A percentile compares a stretch with the other conserved stretches of the same genome.
phyloP scores from a whole-genome alignment of 2,888 invertebrate genomes.

The Diarsia rubi region DNA sequence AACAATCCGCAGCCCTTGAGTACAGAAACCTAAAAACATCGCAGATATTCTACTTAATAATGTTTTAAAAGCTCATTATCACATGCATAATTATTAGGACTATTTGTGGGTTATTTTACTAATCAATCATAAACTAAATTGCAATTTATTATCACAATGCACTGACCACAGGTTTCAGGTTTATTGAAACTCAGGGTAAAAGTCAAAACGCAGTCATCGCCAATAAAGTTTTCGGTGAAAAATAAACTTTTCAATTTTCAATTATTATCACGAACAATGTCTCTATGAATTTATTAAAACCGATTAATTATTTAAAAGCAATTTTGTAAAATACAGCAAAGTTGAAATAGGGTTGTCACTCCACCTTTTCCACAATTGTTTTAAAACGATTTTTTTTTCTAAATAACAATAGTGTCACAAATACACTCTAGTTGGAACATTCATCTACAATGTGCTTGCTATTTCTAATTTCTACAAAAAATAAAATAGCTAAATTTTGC shows the following conservation, averaged over 20 bases:
- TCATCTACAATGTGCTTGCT: conserved; percentile 36
- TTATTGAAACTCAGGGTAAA: background rate
- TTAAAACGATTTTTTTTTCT: background rate
- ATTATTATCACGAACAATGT: conserved; percentile 2
- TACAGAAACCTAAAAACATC: background rate
- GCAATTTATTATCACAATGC: background rate
- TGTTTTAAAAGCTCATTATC: background rate
- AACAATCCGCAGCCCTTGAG: background rate
- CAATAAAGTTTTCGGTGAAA: background rate
- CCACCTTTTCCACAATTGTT: background rate
- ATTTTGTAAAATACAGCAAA: conserved; percentile 41
- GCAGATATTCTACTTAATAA: background rate
- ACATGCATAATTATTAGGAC: background rate
- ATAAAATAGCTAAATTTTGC: conserved; percentile 31
- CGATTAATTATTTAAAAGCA: conserved; percentile 52
- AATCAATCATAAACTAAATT: background rate
- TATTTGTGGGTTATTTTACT: too few relatives aligned
- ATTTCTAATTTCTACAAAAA: conserved; percentile 39
- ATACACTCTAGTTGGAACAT: background rate
- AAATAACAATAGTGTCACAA: background rate
- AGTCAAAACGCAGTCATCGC: background rate
- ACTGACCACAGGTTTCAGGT: background rate
- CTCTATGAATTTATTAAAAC: conserved; percentile 42
- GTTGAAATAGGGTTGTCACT: conserved; percentile 39
- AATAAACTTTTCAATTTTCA: background rate